Base-by-base conservation (phyloP, 2,797 vertebrate species). In the Dermochelys coriacea region DNA sequence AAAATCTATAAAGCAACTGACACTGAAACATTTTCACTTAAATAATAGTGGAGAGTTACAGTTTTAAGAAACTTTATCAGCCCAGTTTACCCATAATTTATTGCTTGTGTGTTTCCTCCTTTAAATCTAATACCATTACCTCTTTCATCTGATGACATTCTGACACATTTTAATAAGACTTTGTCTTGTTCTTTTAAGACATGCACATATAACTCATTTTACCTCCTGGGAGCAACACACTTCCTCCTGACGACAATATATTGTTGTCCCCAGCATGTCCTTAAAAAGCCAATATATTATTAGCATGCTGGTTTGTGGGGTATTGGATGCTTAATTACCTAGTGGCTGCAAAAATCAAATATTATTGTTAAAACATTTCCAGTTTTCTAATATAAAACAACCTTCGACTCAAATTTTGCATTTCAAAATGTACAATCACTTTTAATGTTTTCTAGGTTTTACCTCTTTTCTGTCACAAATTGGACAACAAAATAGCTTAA, bases 141-240 rank as follows among this genome's bases (percentile, higher is more conserved):
- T 50, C 85, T 96, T 96, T 86, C 9, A 61, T 93, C 74, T 84
- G 12, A 88, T 14, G 52, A 9, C 9, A 50, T 18, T 82, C 84
- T 27, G 91, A 93, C 86, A 14, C 1, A 90, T 93, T 96, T 12
- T 87, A 71, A 74, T 81, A 80, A 74, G 87, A 55, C 55, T 88
- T 75, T 93, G 2, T 19, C n/a, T 85, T 2, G 1, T 92, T 82
- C 31, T 91, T 90, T 94, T 25, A 91, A 94, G 50, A 12, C 78
- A 23, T 82, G 80, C n/a, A 51, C 29, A 12, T 90, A 88, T 37
- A 91, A 89, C 12, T 97, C 18, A 85, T 89, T 91, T 37, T 89
- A 77, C 25, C 4, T 95, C 77, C 61, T 47, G 55, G 29, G 61
- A 83, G 45, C 71, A 75, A 74, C 15, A 8, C 2, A 87, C 3